These are phyloP conservation scores for Meiosimyza decipiens DNA, from an alignment of 2,888 invertebrate genomes.

Conservation along the genomic window DNA sequence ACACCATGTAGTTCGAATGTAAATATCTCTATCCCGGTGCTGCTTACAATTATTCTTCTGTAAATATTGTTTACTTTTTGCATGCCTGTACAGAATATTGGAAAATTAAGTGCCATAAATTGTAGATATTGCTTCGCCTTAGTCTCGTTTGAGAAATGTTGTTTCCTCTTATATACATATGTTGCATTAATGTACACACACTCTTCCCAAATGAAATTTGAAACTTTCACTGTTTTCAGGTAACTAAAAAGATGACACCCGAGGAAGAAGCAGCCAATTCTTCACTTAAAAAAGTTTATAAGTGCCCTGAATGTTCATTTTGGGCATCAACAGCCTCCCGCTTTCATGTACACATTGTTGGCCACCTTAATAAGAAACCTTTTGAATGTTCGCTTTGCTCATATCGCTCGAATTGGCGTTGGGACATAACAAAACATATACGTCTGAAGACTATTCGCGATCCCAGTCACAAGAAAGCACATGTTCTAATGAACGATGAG, in stretches of 20 bases:
- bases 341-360: slow-evolving; percentile 93
- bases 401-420: slow-evolving; percentile 95
- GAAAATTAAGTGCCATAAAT: too few species aligned
- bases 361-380: slow-evolving; percentile 91
- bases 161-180: too few species aligned
- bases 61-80: too few species aligned
- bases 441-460: slow-evolving; percentile 88
- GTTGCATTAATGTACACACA: slow-evolving; percentile 33
- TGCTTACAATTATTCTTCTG: too few species aligned
- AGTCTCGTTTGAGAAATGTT: too few species aligned
- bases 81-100: too few species aligned
- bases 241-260: slow-evolving; percentile 73
- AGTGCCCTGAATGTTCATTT: slow-evolving; percentile 91
- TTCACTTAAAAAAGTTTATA: slow-evolving; percentile 83
- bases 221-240: slow-evolving; percentile 66
- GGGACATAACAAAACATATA: slow-evolving; percentile 97
- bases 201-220: slow-evolving; percentile 65
- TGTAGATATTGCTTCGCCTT: too few species aligned
- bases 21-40: too few species aligned
- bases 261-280: slow-evolving; percentile 74
- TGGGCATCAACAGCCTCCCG: slow-evolving; percentile 93
- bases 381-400: slow-evolving; percentile 95
- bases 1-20: not conserved
- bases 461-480: slow-evolving; percentile 81
- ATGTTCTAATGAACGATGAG: slow-evolving; percentile 91